Base-by-base conservation (phyloP, 1,140 invertebrate genomes). In the Mycetomoellerius zeteki region DNA sequence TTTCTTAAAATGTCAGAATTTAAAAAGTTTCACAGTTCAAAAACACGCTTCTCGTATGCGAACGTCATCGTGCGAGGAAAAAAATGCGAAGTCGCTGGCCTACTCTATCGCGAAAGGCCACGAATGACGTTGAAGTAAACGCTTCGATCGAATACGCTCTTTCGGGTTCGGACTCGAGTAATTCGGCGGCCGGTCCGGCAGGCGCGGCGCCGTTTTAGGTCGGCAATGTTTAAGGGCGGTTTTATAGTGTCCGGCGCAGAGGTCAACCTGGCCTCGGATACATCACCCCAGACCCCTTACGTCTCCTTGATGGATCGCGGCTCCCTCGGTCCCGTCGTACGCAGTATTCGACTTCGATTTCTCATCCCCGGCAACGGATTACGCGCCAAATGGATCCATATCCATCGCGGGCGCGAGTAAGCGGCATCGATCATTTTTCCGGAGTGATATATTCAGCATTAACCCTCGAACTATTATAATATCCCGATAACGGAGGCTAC, bases 221-320 rank as follows among this genome's bases (percentile, higher is more conserved):
- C 71, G 80, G 90, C 85, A 86, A 89, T 88, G 89, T 91, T 91
- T 91, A 91, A 91, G 90, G 92, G 93, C 90, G 91, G 92, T 94
- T 94, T 94, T 94, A 94, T 94, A 93, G 93, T 93, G 92, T 93
- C 92, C 93, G 90, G 93, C 90, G 89, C 93, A 94, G 88, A 93
- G 93, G 93, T 94, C 93, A 94, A 93, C 91, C 89, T 92, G 87
- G 89, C 86, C 91, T 88, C 88, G 89, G 90, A 94, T 94, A 94
- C 90, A 94, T 94, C 93, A 94, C 90, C 89, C 89, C 90, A 89
- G 77, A 89, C 88, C 64, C 86, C 90, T 86, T 80, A 80, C 69
- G 86, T 89, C 78, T 77, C 58, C 80, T 91, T 92, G 91, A 92
- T 91, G 88, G 91, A 92, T 92, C 91, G 91, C 72, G 88, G 73